These are phyloP conservation scores for Pterobdella sp. DNA, from an alignment of 2,888 invertebrate species.

Conservation along the genomic window DNA sequence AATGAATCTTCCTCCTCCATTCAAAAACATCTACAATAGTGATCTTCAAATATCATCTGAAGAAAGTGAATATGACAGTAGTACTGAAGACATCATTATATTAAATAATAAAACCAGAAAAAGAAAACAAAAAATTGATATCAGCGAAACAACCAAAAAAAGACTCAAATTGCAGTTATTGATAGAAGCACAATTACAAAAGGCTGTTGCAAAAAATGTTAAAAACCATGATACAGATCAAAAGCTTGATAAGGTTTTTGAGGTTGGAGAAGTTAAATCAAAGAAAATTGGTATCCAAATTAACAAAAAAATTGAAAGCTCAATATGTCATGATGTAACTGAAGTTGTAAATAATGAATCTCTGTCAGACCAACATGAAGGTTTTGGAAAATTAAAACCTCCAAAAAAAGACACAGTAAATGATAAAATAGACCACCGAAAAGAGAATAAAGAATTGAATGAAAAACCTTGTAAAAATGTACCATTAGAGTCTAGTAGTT, in stretches of 20 bases:
- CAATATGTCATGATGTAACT: neutral
- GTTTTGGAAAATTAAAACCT: constrained; percentile 47
- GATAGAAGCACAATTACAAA: constrained; percentile 30
- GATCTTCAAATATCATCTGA: constrained; percentile 48
- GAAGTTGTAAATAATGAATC: neutral
- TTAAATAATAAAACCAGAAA: constrained; percentile 30
- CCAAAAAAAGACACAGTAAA: neutral
- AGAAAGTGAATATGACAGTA: constrained; percentile 64
- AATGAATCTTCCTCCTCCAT: constrained; percentile 81
- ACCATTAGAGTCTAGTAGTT: constrained; percentile 65
- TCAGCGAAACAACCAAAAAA: constrained; percentile 18
- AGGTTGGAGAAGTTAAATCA: constrained; percentile 52
- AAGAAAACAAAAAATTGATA: constrained; percentile 41
- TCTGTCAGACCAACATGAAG: constrained; percentile 34
- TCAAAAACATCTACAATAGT: too few relatives aligned
- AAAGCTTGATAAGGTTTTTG: constrained; percentile 41
- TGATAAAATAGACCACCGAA: constrained; percentile 39
- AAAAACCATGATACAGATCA: constrained; percentile 29
- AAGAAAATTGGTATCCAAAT: constrained; percentile 42
- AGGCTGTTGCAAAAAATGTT: constrained; percentile 14
- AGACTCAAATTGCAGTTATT: constrained; percentile 29
- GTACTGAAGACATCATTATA: constrained; percentile 42
- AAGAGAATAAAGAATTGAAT: constrained; percentile 41
- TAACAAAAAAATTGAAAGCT: constrained; percentile 24
- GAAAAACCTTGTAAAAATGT: constrained; percentile 58